Evolutionary conservation across 1,140 invertebrate species (phyloP).

Genomic region (Galendromus occidentalis): DNA sequence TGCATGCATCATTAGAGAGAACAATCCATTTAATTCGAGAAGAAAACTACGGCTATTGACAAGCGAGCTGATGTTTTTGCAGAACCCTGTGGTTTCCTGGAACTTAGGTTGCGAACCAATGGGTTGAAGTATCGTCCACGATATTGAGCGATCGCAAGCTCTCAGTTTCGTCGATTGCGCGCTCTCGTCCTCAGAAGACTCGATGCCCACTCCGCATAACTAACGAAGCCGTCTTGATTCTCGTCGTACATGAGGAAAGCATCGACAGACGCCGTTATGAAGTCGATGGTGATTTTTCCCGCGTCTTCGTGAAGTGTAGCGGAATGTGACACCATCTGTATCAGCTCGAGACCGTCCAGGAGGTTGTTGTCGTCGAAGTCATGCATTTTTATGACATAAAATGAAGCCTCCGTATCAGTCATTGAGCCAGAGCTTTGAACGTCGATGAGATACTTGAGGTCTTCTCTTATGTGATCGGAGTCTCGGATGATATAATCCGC

Average conservation of each 20-base stretch:
- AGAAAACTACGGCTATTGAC: too few relatives aligned
- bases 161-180: too few relatives aligned
- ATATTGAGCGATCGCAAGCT: too few relatives aligned
- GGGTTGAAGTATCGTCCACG: too few relatives aligned
- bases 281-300: conserved; percentile 24
- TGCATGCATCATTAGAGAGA: too few relatives aligned
- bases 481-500: background rate
- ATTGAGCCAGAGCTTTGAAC: background rate
- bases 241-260: background rate
- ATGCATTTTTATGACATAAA: conserved; percentile 1
- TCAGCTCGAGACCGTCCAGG: background rate
- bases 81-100: too few relatives aligned
- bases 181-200: background rate
- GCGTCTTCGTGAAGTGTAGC: background rate
- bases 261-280: conserved; percentile 11
- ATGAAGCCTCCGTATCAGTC: background rate
- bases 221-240: conserved; percentile 17
- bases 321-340: background rate
- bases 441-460: conserved; percentile 7
- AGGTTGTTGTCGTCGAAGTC: background rate
- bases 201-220: background rate
- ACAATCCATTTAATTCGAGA: too few relatives aligned
- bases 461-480: background rate
- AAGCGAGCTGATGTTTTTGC: too few relatives aligned
- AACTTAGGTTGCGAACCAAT: too few relatives aligned